Conservation (phyloP, 2,888 invertebrate genomes). For the Vanessa cardui region DNA sequence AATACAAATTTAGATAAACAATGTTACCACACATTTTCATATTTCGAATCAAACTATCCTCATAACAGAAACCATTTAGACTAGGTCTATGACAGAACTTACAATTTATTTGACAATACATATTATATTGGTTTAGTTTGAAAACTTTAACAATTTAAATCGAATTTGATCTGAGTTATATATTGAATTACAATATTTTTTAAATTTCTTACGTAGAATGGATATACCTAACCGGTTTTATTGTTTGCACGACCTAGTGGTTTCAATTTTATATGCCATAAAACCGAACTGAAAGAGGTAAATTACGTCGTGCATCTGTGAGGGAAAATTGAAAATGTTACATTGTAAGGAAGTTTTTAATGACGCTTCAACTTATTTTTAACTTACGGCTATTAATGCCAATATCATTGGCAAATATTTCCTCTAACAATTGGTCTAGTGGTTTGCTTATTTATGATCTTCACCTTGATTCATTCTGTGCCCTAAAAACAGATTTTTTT, state of each 20-base stretch:
- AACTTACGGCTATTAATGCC: too few relatives aligned
- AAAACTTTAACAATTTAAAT: slow-evolving; percentile 39
- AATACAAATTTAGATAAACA: neutral
- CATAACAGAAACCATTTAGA: slow-evolving; percentile 31
- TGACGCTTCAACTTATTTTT: slow-evolving; percentile 24
- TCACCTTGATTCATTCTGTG: too few relatives aligned
- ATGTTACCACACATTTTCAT: neutral
- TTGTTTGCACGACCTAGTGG: slow-evolving; percentile 23
- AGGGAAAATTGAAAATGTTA: slow-evolving; percentile 33
- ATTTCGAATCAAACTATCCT: slow-evolving; percentile 1
- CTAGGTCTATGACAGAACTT: slow-evolving; percentile 33
- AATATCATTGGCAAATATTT: too few relatives aligned
- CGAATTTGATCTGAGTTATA: slow-evolving; percentile 32
- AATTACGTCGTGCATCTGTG: slow-evolving; percentile 36
- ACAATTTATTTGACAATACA: slow-evolving; percentile 31
- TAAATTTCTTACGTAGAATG: slow-evolving; percentile 27
- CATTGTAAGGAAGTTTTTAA: slow-evolving; percentile 30
- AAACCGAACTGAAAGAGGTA: slow-evolving; percentile 33
- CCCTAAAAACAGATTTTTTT: too few relatives aligned
- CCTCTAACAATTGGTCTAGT: too few relatives aligned
- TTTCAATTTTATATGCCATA: slow-evolving; percentile 36
- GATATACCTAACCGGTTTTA: slow-evolving; percentile 28
- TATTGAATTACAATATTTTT: slow-evolving; percentile 32
- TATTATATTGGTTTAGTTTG: slow-evolving; percentile 32
- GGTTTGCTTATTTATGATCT: too few relatives aligned